Base-by-base conservation (phyloP, 2,113 vertebrate species). In the Todiramphus saurophagus region DNA sequence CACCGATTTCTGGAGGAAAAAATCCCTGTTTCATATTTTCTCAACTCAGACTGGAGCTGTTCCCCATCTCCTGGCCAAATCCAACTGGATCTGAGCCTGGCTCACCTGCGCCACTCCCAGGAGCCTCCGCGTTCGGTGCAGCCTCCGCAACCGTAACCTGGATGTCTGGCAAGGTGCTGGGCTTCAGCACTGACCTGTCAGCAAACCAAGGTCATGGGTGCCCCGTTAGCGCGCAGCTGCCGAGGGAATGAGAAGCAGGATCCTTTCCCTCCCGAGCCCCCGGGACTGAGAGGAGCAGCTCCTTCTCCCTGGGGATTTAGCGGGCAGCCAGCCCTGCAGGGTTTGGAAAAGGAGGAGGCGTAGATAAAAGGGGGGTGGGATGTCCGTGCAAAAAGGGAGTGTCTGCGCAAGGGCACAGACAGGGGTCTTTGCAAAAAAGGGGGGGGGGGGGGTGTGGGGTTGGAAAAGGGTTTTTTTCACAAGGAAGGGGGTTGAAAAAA, bases 141-240 rank as follows among this genome's bases (percentile, higher is more conserved):
- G 78, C 28, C 4, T 97, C 98, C 0, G 55, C 70, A 5, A 98
- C 97, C 0, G 95, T 96, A 6, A 97, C 97, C 84, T 95, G 97
- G 79, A 98, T 98, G 44, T 95, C 97, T 0, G 98, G 98, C 64
- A 98, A 74, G 21, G 96, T 95, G 66, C 97, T 96, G 77, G 98
- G 98, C 87, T 98, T 98, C 86, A 98, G 72, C 43, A 94, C n/a
- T 1, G 97, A 96, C 55, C 98, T 98, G 75, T 7, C 0, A 31
- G 23, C 5, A 67, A 44, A 58, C 31, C 56, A 30, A 19, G 18
- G 3, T 16, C 16, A 12, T 19, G 55, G 55, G 28, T 55, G 53
- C 16, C 53, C 53, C 17, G 28, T 10, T 51, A 24, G 51, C 27
- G 13, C 11, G 48, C 23, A 13, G 48, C 48, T 11, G 25, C 11